Conservation (phyloP, 35 echinoderm and acorn worm genomes). For the Apostichopus japonicus region DNA sequence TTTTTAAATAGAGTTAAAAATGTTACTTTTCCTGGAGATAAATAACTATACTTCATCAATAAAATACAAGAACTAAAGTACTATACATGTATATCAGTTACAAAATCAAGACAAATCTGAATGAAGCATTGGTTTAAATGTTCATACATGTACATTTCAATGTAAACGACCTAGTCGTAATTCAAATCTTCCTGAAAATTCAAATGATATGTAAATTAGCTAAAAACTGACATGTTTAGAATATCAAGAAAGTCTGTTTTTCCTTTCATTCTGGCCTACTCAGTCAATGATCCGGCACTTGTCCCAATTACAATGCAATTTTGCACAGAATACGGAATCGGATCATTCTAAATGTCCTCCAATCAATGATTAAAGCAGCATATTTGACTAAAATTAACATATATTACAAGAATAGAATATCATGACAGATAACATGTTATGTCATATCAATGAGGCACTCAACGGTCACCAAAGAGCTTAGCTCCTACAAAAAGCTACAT, state of each 20-base stretch:
- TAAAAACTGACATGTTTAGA: slow-evolving; percentile 2
- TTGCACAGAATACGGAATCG: background rate
- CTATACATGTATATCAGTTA: no score
- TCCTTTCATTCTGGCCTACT: background rate
- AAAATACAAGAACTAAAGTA: no score
- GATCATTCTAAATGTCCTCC: background rate
- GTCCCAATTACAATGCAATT: background rate
- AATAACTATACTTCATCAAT: no score
- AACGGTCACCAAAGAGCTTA: no score
- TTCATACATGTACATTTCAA: background rate
- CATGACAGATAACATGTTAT: background rate
- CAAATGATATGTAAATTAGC: slow-evolving; percentile 45
- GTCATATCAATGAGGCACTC: no score
- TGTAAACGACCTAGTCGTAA: background rate
- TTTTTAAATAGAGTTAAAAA: no score
- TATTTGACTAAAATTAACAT: background rate
- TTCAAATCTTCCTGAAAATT: slow-evolving; percentile 42
- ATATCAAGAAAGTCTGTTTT: background rate
- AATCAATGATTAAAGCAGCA: slow-evolving; percentile 1
- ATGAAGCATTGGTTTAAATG: background rate
- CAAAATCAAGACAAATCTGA: background rate
- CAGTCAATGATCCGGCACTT: background rate
- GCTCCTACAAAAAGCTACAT: no score
- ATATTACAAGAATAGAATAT: background rate
- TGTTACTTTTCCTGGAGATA: no score